Base-by-base conservation (phyloP, 1,140 invertebrate genomes). In the Bombus superbus region DNA sequence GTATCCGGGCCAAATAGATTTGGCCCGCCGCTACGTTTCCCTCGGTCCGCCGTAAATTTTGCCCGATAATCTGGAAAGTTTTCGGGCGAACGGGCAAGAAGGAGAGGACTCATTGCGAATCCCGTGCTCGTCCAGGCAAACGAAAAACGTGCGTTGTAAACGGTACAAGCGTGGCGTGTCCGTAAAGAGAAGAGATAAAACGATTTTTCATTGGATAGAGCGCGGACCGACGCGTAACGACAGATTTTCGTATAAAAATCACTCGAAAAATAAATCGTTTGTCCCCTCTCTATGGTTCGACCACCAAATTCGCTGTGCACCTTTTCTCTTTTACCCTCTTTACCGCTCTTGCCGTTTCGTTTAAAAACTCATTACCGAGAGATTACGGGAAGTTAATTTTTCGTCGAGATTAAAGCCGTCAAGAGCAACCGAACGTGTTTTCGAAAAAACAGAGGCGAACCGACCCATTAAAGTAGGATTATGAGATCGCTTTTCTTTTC, bases 1-100 rank as follows among this genome's bases (percentile, higher is more conserved):
- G 88, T 90, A 73, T 82, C 66, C 79, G 80, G 64, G 89, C 89
- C 89, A 90, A 90, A 90, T 90, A 85, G 86, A 89, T 90, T 90
- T 90, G 89, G 89, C 89, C 59, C 75, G 74, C 47, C 32, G 79
- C 71, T 79, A 75, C 73, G 72, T 82, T 85, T n/a, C 64, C 62
- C 69, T 59, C 69, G 79, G 81, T 11, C 57, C n/a, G 66, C 22
- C 80, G 66, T 90, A 90, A 88, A 90, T 90, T 90, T 87, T 40
- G 44, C 47, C 75, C 82, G 82, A 90, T 90, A 90, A 90, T 90
- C 81, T 85, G 73, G 82, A 85, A 90, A 90, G 68, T 89, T 90
- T 90, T 89, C 88, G 77, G 53, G 64, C 66, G 86, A 82, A 75
- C 81, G 64, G 62, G 81, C 72, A 74, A 80, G 42, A 40, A 38